A percentile compares a stretch with the other conserved stretches of the same genome.
Evolutionary conservation across 1,140 invertebrate species (phyloP).

Genomic region (Belonocnema kinseyi): DNA sequence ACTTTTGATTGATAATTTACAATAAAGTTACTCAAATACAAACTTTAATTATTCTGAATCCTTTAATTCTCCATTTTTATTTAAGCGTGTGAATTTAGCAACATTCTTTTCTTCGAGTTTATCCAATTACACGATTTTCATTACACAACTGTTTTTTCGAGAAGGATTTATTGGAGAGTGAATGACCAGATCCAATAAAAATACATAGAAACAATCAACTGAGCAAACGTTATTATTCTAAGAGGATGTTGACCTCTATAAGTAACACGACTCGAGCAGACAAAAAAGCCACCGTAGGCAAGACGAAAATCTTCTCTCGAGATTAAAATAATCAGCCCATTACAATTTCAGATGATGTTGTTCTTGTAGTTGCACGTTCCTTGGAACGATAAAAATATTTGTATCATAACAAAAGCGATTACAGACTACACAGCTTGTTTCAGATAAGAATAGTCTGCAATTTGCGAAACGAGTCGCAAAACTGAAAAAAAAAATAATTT

Average conservation of each 20-base stretch:
- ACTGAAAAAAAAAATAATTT: background rate
- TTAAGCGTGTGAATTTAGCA: too few species aligned
- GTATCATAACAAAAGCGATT: background rate
- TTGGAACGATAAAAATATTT: background rate
- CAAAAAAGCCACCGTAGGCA: background rate
- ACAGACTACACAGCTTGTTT: background rate
- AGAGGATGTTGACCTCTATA: slow-evolving; percentile 25
- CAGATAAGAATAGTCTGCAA: background rate
- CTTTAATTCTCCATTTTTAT: too few species aligned
- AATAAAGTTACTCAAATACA: too few species aligned
- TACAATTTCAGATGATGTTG: background rate
- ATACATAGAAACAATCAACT: slow-evolving; percentile 15
- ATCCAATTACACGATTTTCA: too few species aligned
- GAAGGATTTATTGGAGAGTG: background rate
- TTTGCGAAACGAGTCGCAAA: background rate
- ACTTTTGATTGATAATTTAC: too few species aligned
- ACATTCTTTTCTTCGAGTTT: too few species aligned
- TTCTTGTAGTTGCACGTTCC: background rate
- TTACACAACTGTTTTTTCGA: too few species aligned
- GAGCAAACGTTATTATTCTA: slow-evolving; percentile 14
- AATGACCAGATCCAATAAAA: background rate
- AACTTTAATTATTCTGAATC: too few species aligned
- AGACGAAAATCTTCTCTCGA: background rate
- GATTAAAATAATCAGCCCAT: background rate
- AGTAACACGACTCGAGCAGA: slow-evolving; percentile 6